A percentile compares a stretch with the other conserved stretches of the same genome.
Evolutionary conservation across 2,113 vertebrate genomes (phyloP).

Genomic region (Rhinogobius similis): DNA sequence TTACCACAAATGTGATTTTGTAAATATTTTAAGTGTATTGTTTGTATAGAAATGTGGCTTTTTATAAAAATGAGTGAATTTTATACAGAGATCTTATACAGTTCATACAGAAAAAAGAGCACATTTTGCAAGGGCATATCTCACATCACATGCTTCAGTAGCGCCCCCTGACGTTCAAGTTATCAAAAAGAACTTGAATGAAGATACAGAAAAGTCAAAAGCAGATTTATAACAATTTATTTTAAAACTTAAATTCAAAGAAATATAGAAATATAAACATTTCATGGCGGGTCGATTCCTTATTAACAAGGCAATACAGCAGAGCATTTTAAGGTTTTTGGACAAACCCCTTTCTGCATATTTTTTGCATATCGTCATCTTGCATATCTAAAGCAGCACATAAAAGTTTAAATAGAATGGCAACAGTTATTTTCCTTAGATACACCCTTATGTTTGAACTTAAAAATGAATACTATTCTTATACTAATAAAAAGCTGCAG

Average conservation of each 20-base stretch:
- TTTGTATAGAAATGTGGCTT: slow-evolving; percentile 16
- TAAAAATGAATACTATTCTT: background rate
- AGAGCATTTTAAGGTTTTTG: slow-evolving; percentile 11
- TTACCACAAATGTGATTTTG: slow-evolving; percentile 14
- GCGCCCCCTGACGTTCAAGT: slow-evolving; percentile 53
- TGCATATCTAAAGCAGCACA: slow-evolving; percentile 52
- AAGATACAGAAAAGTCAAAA: background rate
- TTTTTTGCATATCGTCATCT: slow-evolving; percentile 54
- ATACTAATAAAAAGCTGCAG: slow-evolving; percentile 30
- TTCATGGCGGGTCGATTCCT: slow-evolving; percentile 41
- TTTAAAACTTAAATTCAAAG: slow-evolving; percentile 69
- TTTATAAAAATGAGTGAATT: background rate
- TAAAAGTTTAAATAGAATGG: slow-evolving; percentile 34
- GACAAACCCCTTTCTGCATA: slow-evolving; percentile 46
- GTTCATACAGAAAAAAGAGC: slow-evolving; percentile 5
- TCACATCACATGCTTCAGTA: slow-evolving; percentile 26
- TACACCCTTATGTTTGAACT: slow-evolving; percentile 33
- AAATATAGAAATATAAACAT: slow-evolving; percentile 67
- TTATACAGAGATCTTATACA: too few relatives aligned
- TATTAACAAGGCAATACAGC: slow-evolving; percentile 34
- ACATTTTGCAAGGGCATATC: background rate
- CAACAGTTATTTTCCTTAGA: slow-evolving; percentile 29
- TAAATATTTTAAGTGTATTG: slow-evolving; percentile 6
- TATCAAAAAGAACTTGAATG: slow-evolving; percentile 40
- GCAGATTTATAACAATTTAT: slow-evolving; percentile 67